A percentile compares a stretch with the other conserved stretches of the same genome.
These are phyloP conservation scores for Hippopotamyrus pictus DNA, from an alignment of 2,797 vertebrate genomes.

Conservation along the genomic window DNA sequence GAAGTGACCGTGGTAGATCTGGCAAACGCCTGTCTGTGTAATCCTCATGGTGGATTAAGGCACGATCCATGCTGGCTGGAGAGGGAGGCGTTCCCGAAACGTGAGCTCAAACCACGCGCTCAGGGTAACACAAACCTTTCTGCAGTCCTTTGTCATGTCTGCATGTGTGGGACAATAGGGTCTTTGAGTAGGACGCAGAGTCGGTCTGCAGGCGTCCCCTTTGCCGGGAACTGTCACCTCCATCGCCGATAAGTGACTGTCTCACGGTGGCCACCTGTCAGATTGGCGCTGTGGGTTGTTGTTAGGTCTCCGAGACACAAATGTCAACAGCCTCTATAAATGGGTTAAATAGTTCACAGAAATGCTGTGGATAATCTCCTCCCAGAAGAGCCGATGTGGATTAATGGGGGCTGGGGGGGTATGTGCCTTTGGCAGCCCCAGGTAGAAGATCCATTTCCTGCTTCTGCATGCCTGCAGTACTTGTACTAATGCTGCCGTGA, in stretches of 20 bases:
- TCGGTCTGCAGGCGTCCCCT: constrained; percentile 9
- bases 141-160: constrained; percentile 29
- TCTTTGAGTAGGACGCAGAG: not conserved
- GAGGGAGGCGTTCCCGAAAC: constrained; percentile 25
- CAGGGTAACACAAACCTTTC: constrained; percentile 29
- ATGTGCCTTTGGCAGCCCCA: not conserved
- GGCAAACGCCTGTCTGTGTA: not conserved
- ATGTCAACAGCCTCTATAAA: constrained; percentile 10
- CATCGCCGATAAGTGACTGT: not conserved
- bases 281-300: not conserved
- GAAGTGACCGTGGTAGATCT: not conserved
- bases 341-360: not conserved
- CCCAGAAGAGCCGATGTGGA: not conserved
- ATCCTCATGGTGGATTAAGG: not conserved
- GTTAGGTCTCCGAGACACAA: not conserved
- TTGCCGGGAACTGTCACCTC: constrained; percentile 3
- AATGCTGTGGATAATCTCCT: not conserved
- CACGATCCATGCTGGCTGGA: constrained; percentile 42
- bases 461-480: not conserved
- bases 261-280: constrained; percentile 17
- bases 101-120: constrained; percentile 7
- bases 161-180: constrained; percentile 18
- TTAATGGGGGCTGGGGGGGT: not conserved
- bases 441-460: not conserved
- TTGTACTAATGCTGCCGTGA: not conserved